phyloP scores from a whole-genome alignment of 2,888 invertebrate species.

The Apotomis betuletana region DNA sequence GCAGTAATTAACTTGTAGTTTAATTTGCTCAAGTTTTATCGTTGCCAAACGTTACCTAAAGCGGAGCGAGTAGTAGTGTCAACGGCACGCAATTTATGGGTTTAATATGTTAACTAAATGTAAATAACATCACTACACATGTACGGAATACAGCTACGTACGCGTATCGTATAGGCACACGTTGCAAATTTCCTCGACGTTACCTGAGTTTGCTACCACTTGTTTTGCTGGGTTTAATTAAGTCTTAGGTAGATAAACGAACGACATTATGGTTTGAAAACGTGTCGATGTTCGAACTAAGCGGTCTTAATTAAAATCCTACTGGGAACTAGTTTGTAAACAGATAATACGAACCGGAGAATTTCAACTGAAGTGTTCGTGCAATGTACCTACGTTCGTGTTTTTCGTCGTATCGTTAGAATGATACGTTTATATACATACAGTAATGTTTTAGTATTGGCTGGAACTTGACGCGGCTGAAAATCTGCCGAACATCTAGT shows the following conservation, averaged over 20 bases:
- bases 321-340: slow-evolving; percentile 27
- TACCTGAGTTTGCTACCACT: slow-evolving; percentile 36
- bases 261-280: slow-evolving; percentile 35
- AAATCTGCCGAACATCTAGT: no score
- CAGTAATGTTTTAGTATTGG: no score
- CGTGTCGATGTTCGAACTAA: slow-evolving; percentile 30
- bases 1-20: slow-evolving; percentile 37
- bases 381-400: background rate
- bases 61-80: slow-evolving; percentile 60
- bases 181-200: slow-evolving; percentile 38
- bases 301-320: slow-evolving; percentile 27
- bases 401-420: background rate
- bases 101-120: slow-evolving; percentile 77
- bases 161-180: slow-evolving; percentile 39
- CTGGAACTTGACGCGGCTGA: no score
- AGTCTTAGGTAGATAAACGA: slow-evolving; percentile 29
- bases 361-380: background rate
- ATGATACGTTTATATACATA: no score
- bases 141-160: slow-evolving; percentile 49
- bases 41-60: slow-evolving; percentile 41
- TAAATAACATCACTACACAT: slow-evolving; percentile 64
- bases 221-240: slow-evolving; percentile 36
- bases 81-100: slow-evolving; percentile 65
- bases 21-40: slow-evolving; percentile 38
- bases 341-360: background rate